phyloP scores from a whole-genome alignment of 2,888 invertebrate species.

The Ornithoptera alexandrae region DNA sequence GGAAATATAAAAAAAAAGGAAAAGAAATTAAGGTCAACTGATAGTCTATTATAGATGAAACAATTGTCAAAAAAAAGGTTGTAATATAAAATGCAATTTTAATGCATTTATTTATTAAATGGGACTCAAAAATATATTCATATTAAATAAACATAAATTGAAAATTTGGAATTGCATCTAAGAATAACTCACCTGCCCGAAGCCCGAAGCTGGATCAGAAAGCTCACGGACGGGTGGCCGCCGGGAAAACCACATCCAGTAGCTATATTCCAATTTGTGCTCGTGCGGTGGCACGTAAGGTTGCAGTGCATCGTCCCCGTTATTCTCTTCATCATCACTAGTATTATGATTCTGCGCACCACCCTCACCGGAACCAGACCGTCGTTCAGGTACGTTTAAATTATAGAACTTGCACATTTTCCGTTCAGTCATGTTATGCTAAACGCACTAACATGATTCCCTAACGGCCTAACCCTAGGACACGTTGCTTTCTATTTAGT shows the following conservation, averaged over 20 bases:
- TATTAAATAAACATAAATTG: too few relatives aligned
- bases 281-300: slow-evolving; percentile 87
- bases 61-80: too few relatives aligned
- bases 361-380: slow-evolving; percentile 61
- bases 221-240: slow-evolving; percentile 75
- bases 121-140: too few relatives aligned
- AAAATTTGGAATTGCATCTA: too few relatives aligned
- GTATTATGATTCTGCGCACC: slow-evolving; percentile 58
- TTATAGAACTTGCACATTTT: slow-evolving; percentile 80
- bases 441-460: slow-evolving; percentile 74
- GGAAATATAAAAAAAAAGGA: too few relatives aligned
- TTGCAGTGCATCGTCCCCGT: slow-evolving; percentile 57
- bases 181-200: slow-evolving; percentile 62
- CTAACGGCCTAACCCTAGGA: slow-evolving; percentile 77
- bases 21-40: too few relatives aligned
- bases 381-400: slow-evolving; percentile 78
- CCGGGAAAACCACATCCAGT: slow-evolving; percentile 93
- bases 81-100: too few relatives aligned
- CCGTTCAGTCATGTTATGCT: slow-evolving; percentile 78
- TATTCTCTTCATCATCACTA: slow-evolving; percentile 63
- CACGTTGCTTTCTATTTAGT: slow-evolving; percentile 67
- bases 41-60: too few relatives aligned
- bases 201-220: slow-evolving; percentile 68
- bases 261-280: slow-evolving; percentile 95
- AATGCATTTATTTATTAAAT: too few relatives aligned